These are phyloP conservation scores for Tragopan temminckii DNA, from an alignment of 2,797 vertebrate species.

Conservation along the genomic window DNA sequence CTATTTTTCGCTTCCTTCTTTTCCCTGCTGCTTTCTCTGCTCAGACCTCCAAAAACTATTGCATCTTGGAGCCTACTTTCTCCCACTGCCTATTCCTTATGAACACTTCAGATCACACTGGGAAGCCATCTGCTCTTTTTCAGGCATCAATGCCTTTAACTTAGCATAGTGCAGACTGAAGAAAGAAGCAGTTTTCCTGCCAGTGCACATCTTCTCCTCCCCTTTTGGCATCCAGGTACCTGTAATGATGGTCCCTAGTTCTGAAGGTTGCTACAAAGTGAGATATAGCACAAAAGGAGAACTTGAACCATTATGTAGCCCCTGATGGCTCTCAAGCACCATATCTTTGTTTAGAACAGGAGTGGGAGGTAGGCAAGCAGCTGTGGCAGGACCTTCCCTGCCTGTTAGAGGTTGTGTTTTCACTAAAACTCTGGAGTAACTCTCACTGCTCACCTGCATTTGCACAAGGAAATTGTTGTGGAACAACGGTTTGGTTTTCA, in stretches of 20 bases:
- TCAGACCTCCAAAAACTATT: not conserved
- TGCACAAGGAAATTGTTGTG: not conserved
- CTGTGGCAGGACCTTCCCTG: not conserved
- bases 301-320: fast-evolving
- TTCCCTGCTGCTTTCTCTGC: not conserved
- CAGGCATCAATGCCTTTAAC: not conserved
- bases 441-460: not conserved
- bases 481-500: not conserved
- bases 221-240: not conserved
- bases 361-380: not conserved
- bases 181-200: not conserved
- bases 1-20: not conserved
- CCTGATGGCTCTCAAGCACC: not conserved
- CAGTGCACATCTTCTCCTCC: not conserved
- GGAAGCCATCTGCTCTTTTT: not conserved
- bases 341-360: not conserved
- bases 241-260: not conserved
- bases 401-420: not conserved
- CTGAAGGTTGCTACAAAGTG: not conserved
- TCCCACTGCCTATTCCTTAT: not conserved
- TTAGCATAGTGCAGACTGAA: not conserved
- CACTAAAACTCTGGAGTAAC: not conserved
- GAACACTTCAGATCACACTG: not conserved
- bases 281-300: not conserved
- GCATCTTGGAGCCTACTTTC: not conserved